Conservation (phyloP, 2,797 vertebrate genomes). For the Sebastiscus tertius region DNA sequence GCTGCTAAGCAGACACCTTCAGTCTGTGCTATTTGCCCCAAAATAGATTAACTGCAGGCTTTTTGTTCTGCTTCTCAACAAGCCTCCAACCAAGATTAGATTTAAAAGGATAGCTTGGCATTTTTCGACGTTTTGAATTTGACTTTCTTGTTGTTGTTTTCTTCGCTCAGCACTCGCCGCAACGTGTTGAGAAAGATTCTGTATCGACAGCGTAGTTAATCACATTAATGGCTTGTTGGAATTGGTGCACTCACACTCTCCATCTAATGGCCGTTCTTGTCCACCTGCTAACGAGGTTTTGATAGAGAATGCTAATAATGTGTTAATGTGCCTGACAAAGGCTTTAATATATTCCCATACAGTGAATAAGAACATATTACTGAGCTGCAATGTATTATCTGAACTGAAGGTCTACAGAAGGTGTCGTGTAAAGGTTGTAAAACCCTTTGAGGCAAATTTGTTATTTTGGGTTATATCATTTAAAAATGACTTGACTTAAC, state of each 20-base stretch:
- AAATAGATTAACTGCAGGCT: conserved; percentile 54
- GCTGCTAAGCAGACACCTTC: conserved; percentile 52
- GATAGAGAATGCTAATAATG: conserved; percentile 35
- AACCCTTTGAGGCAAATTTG: not conserved
- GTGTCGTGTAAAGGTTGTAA: not conserved
- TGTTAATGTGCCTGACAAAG: conserved; percentile 15
- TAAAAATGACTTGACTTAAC: not conserved
- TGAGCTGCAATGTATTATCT: not conserved
- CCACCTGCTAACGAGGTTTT: conserved; percentile 48
- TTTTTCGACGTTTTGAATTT: conserved; percentile 35
- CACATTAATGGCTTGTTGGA: conserved; percentile 29
- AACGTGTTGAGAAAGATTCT: conserved; percentile 18
- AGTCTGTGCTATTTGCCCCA: conserved; percentile 44
- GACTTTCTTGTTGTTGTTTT: conserved; percentile 23
- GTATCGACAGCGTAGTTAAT: conserved; percentile 34
- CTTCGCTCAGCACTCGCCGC: not conserved
- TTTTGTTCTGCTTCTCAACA: conserved; percentile 34
- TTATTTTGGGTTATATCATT: not conserved
- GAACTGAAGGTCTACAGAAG: not conserved
- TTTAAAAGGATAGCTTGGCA: conserved; percentile 43
- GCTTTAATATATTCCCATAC: not conserved
- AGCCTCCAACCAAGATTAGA: conserved; percentile 32
- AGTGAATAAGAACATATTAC: not conserved
- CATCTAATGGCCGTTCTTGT: not conserved
- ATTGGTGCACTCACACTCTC: not conserved